Evolutionary conservation across 1,140 invertebrate species (phyloP).

Genomic region (Drosophila nasuta): DNA sequence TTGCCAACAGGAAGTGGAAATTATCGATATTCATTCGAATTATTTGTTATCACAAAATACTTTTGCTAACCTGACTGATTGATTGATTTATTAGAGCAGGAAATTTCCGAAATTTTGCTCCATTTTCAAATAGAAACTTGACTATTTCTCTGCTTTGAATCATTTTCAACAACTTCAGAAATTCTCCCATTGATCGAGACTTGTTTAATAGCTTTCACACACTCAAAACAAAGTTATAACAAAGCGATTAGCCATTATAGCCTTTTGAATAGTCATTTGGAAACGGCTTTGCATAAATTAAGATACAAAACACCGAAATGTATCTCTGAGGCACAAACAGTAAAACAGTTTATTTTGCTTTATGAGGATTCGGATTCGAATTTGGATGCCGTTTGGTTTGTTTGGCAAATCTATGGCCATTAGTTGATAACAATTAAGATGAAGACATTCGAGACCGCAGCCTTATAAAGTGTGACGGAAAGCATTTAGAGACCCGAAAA

Average conservation of each 20-base stretch:
- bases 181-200: not conserved
- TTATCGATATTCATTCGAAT: not conserved
- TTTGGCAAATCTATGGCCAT: slow-evolving; percentile 72
- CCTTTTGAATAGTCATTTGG: slow-evolving; percentile 66
- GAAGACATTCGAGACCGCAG: slow-evolving; percentile 10
- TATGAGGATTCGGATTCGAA: slow-evolving; percentile 17
- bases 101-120: not conserved
- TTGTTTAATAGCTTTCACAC: slow-evolving; percentile 73
- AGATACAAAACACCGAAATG: slow-evolving; percentile 55
- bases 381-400: slow-evolving; percentile 33
- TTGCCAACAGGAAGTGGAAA: not conserved
- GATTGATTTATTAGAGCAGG: not conserved
- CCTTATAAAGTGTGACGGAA: slow-evolving; percentile 69
- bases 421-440: slow-evolving; percentile 76
- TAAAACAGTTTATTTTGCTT: slow-evolving; percentile 70
- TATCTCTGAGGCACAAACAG: slow-evolving; percentile 47
- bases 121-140: not conserved
- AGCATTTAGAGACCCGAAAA: slow-evolving; percentile 57
- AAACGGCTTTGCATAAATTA: slow-evolving; percentile 73
- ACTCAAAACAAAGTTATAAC: slow-evolving; percentile 49
- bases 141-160: not conserved
- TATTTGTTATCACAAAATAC: not conserved
- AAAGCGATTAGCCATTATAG: slow-evolving; percentile 48
- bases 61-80: not conserved
- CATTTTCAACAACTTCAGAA: too few relatives aligned